These are phyloP conservation scores for Amorpha juglandis DNA, from an alignment of 2,888 invertebrate species.

Conservation along the genomic window DNA sequence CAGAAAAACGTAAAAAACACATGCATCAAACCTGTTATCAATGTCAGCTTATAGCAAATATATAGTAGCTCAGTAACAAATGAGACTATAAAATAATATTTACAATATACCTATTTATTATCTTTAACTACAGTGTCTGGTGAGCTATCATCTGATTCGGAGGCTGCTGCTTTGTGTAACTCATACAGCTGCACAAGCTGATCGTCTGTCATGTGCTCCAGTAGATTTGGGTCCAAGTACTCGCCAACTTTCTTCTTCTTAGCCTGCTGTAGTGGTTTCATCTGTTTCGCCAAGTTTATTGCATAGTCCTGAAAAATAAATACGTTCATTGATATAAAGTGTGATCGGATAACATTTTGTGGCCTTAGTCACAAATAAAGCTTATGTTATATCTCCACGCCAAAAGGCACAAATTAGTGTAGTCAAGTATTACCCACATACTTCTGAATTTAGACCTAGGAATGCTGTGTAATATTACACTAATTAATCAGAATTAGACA, in stretches of 20 bases:
- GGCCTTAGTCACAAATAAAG: no score
- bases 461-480: no score
- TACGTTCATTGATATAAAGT: neutral
- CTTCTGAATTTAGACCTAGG: no score
- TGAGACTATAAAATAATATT: neutral
- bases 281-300: slow-evolving; percentile 88
- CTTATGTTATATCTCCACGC: no score
- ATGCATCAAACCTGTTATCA: no score
- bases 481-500: no score
- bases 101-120: slow-evolving; percentile 12
- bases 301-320: slow-evolving; percentile 88
- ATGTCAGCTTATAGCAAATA: no score
- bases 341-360: neutral
- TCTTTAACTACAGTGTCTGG: neutral
- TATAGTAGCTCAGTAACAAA: no score
- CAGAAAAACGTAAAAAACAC: no score
- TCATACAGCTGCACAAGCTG: slow-evolving; percentile 94
- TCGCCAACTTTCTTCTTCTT: slow-evolving; percentile 86
- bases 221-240: slow-evolving; percentile 83
- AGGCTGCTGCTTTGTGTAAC: slow-evolving; percentile 86
- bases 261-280: slow-evolving; percentile 86
- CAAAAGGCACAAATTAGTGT: no score
- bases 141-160: slow-evolving; percentile 45
- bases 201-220: slow-evolving; percentile 91
- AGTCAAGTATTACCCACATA: no score